Base-by-base conservation (phyloP, 2,113 vertebrate genomes). In the Chloroceryle aenea region DNA sequence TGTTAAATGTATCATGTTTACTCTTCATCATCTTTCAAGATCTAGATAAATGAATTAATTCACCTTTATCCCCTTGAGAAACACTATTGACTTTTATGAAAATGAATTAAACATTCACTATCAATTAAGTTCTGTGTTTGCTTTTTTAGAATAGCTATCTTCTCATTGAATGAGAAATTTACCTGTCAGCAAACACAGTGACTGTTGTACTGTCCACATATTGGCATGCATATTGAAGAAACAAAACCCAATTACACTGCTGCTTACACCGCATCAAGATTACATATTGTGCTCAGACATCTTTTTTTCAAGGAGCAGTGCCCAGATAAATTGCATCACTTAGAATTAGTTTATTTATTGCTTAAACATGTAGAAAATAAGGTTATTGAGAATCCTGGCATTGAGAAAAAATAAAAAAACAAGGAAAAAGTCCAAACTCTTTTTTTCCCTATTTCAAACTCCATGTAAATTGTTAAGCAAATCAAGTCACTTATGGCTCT, bases 21-120 rank as follows among this genome's bases (percentile, higher is more conserved):
- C 68, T 95, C 50, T 95, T 79, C 45, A 95, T 89, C 62, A 58
- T 56, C 59, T 95, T 97, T 96, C 97, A 97, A 97, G 52, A 92
- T 97, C 82, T 95, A 79, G 91, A 95, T 96, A 97, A 97, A 97
- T 96, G 32, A 96, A 97, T 96, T 89, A 93, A 97, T 97, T 95
- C 81, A 96, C 66, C 66, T 94, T 95, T 77, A 95, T 97, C 97
- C 75, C 85, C 96, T 85, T 95, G 87, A 96, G 92, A 89, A 97
- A 93, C 29, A 25, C 21, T 95, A 97, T 95, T 95, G 97, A 98
- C 97, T 97, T 97, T 96, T 97, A 93, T 88, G 83, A 93, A 98
- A 96, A 96, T 92, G 72, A 97, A 97, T 97, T 97, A 97, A 97
- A 83, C 62, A 93, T 82, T 97, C 80, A 83, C 59, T 81, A 88